These are phyloP conservation scores for Acanthacorydalis orientalis DNA, from an alignment of 2,888 invertebrate genomes.

Conservation along the genomic window DNA sequence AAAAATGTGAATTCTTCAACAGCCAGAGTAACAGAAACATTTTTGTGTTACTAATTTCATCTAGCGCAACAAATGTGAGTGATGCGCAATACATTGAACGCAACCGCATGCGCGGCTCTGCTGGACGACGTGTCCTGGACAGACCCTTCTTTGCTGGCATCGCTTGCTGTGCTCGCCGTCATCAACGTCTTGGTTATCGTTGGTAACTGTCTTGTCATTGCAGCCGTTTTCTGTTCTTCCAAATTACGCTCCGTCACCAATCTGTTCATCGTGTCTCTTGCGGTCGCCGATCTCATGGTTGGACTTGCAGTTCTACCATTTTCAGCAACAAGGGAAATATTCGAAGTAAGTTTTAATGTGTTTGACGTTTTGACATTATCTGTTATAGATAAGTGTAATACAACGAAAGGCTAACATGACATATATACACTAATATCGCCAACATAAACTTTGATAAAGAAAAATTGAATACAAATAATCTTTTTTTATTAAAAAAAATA, in stretches of 20 bases:
- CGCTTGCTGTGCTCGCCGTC: slow-evolving; percentile 59
- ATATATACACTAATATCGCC: no score
- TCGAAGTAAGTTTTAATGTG: slow-evolving; percentile 41
- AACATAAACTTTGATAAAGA: no score
- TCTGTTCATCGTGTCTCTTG: slow-evolving; percentile 90
- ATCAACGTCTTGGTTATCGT: slow-evolving; percentile 80
- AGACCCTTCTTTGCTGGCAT: slow-evolving; percentile 58
- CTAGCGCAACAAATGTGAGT: slow-evolving; percentile 11
- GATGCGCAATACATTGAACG: slow-evolving; percentile 64
- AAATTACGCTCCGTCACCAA: slow-evolving; percentile 92
- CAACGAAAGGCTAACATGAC: no score
- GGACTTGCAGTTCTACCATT: slow-evolving; percentile 91
- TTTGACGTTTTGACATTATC: not conserved
- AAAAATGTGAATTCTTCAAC: no score
- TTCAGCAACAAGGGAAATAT: slow-evolving; percentile 87
- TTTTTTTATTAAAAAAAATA: no score
- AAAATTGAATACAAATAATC: no score
- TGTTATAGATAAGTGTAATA: no score
- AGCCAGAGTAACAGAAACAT: no score
- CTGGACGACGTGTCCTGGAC: slow-evolving; percentile 68
- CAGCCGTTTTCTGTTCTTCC: slow-evolving; percentile 77
- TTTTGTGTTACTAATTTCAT: no score
- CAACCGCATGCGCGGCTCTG: slow-evolving; percentile 64
- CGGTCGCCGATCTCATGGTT: slow-evolving; percentile 90
- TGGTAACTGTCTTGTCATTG: slow-evolving; percentile 83